Conservation (phyloP, 2,797 vertebrate species). For the Urosaurus nigricauda region DNA sequence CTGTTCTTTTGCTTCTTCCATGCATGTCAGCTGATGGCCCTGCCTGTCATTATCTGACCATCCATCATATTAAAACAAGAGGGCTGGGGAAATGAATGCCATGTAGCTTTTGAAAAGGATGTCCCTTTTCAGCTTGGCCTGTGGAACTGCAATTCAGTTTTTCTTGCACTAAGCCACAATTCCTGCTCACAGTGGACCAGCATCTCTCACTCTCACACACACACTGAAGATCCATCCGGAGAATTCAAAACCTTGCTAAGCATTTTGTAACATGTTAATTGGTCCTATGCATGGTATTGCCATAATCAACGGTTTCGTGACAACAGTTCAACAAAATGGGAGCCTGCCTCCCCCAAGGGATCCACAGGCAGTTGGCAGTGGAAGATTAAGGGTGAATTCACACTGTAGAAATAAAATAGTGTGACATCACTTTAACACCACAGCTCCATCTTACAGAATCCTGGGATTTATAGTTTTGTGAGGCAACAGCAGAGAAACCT, state of each 20-base stretch:
- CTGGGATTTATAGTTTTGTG: no score
- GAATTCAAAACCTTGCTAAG: neutral
- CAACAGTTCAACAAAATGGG: neutral
- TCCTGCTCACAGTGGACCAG: no score
- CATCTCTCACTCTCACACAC: neutral
- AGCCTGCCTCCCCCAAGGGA: no score
- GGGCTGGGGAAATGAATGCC: conserved; percentile 57
- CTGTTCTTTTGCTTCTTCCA: conserved; percentile 52
- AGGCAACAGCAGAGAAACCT: no score
- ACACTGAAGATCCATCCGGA: neutral
- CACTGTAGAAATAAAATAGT: no score
- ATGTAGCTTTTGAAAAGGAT: conserved; percentile 61
- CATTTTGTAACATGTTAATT: neutral
- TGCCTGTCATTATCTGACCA: conserved; percentile 55
- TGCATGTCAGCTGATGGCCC: conserved; percentile 28
- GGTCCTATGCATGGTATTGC: neutral
- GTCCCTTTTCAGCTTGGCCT: conserved; percentile 53
- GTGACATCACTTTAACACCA: no score
- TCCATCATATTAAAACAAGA: conserved; percentile 69
- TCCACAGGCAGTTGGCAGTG: no score
- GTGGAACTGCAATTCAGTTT: conserved; percentile 59
- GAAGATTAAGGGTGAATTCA: neutral
- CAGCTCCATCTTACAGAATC: no score
- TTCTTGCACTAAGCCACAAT: conserved; percentile 11
- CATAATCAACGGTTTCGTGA: neutral